Evolutionary conservation across 37 sponge, comb jelly and placozoan species (phyloP).

Genomic region (Crambe crambe): DNA sequence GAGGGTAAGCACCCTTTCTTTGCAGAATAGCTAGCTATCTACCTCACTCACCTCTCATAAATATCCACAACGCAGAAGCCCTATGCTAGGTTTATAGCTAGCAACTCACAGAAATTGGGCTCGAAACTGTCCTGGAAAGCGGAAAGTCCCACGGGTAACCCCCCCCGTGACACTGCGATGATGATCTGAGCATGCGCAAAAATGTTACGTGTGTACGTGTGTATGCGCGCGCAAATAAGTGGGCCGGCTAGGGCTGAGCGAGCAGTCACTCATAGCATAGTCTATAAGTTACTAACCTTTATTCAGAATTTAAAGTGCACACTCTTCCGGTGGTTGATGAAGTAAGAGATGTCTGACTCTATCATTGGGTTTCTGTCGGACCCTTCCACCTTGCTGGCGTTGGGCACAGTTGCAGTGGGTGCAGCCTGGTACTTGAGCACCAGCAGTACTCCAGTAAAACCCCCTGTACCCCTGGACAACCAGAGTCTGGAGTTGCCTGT

Average conservation of each 20-base stretch:
- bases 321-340: background rate
- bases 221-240: background rate
- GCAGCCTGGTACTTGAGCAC: constrained; percentile 66
- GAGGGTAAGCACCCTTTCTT: too few relatives aligned
- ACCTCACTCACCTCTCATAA: too few relatives aligned
- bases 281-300: too few relatives aligned
- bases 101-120: too few relatives aligned
- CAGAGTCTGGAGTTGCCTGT: constrained; percentile 74
- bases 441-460: constrained; percentile 24
- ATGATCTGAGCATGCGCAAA: too few relatives aligned
- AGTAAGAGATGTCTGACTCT: background rate
- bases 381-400: constrained; percentile 68
- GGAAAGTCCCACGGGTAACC: too few relatives aligned
- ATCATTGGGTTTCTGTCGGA: constrained; percentile 64
- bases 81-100: too few relatives aligned
- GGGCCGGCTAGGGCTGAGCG: background rate
- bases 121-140: too few relatives aligned
- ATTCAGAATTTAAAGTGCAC: too few relatives aligned
- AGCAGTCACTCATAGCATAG: background rate
- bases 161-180: too few relatives aligned
- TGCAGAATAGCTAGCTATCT: too few relatives aligned
- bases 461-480: constrained; percentile 57
- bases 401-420: constrained; percentile 65
- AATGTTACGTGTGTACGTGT: background rate
- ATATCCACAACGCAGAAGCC: too few relatives aligned